Percentiles rank a stretch among this genome's conserved stretches.
phyloP scores from a whole-genome alignment of 2,888 invertebrate species.

The Stenurella melanura region DNA sequence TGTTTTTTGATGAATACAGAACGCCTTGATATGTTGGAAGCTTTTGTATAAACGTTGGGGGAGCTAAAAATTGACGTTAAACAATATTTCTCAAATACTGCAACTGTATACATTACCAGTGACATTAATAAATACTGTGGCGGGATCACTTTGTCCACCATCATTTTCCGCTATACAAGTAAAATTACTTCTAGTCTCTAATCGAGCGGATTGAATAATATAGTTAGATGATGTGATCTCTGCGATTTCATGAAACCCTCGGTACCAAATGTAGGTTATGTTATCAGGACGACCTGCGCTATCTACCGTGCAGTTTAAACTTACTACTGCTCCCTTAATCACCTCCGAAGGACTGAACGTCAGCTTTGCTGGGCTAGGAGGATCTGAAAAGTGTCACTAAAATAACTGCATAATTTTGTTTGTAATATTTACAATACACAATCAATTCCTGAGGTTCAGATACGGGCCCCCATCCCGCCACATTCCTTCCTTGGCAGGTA shows the following conservation, averaged over 20 bases:
- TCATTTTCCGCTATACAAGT: constrained; percentile 91
- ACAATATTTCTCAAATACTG: not conserved
- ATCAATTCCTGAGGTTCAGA: constrained; percentile 86
- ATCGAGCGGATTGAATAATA: constrained; percentile 87
- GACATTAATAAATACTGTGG: constrained; percentile 82
- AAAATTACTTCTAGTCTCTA: constrained; percentile 92
- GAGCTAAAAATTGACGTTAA: constrained; percentile 77
- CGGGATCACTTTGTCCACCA: constrained; percentile 86
- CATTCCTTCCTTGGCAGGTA: constrained; percentile 92
- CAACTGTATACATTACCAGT: constrained; percentile 74
- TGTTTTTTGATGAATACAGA: constrained; percentile 81
- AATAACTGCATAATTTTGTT: not conserved
- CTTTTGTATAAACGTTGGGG: constrained; percentile 90
- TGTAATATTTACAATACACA: constrained; percentile 83
- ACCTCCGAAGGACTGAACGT: constrained; percentile 84
- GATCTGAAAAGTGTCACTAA: constrained; percentile 76
- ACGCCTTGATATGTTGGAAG: constrained; percentile 89
- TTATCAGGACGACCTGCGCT: constrained; percentile 89
- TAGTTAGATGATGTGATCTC: constrained; percentile 86
- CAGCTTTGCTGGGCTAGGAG: constrained; percentile 88
- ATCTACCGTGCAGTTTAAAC: constrained; percentile 88
- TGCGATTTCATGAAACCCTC: constrained; percentile 83
- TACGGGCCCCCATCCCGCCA: constrained; percentile 90
- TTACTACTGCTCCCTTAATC: constrained; percentile 87
- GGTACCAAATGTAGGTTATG: constrained; percentile 85